phyloP scores from a whole-genome alignment of 2,888 invertebrate genomes.

The Netelia fuscicornis region DNA sequence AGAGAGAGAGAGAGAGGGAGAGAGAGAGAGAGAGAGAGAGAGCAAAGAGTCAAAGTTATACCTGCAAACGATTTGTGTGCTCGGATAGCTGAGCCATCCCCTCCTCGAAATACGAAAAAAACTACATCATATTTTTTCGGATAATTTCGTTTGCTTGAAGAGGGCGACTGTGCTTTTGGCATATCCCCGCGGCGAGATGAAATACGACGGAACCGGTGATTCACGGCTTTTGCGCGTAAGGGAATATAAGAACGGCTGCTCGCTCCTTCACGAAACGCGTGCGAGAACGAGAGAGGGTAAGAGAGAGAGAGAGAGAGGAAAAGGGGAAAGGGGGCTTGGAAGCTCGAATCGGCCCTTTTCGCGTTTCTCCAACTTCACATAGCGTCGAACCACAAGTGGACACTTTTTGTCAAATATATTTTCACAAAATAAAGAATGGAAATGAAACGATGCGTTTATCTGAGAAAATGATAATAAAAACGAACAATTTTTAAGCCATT shows the following conservation, averaged over 20 bases:
- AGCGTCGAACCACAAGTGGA: slow-evolving; percentile 42
- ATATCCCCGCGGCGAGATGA: slow-evolving; percentile 66
- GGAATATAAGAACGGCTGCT: slow-evolving; percentile 58
- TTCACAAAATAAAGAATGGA: no score
- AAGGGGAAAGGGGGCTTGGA: slow-evolving; percentile 45
- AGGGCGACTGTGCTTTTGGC: slow-evolving; percentile 69
- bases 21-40: background rate
- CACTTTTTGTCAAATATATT: slow-evolving; percentile 28
- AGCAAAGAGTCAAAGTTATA: slow-evolving; percentile 39
- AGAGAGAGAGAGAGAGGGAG: background rate
- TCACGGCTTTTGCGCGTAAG: slow-evolving; percentile 61
- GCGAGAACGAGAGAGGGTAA: slow-evolving; percentile 20
- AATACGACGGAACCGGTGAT: slow-evolving; percentile 66
- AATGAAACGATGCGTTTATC: no score
- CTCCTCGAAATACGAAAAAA: slow-evolving; percentile 48
- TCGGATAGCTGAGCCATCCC: slow-evolving; percentile 20
- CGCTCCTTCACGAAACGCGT: slow-evolving; percentile 16
- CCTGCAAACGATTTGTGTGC: slow-evolving; percentile 54
- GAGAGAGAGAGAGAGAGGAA: slow-evolving; percentile 33
- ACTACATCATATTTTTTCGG: slow-evolving; percentile 66
- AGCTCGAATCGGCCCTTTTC: slow-evolving; percentile 35
- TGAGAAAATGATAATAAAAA: no score
- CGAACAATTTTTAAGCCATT: no score
- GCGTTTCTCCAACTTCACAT: slow-evolving; percentile 13
- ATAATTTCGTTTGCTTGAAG: slow-evolving; percentile 68